Percentiles rank a stretch among this genome's conserved stretches.
Conservation (phyloP, 2,888 invertebrate species). For the Frankliniella intonsa region DNA sequence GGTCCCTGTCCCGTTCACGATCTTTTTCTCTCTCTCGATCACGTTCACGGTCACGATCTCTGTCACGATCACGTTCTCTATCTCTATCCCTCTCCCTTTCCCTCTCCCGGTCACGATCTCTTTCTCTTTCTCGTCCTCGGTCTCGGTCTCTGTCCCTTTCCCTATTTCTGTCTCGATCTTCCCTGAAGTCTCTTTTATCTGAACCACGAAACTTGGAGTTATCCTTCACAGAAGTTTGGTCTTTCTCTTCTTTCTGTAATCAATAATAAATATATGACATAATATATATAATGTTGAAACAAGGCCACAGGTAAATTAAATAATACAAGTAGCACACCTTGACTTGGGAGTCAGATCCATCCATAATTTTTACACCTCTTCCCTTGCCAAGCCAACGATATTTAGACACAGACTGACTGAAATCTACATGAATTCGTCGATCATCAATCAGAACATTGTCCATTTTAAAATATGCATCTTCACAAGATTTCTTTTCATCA, state of each 20-base stretch:
- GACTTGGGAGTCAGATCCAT: conserved; percentile 42
- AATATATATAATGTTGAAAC: background rate
- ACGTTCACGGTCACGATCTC: conserved; percentile 33
- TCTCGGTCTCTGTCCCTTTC: conserved; percentile 33
- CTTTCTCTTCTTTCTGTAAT: background rate
- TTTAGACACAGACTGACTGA: conserved; percentile 97
- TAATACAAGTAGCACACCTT: conserved; percentile 34
- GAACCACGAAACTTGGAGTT: conserved; percentile 30
- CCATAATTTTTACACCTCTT: conserved; percentile 61
- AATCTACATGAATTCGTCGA: conserved; percentile 97
- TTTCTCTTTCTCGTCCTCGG: conserved; percentile 33
- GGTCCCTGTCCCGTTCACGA: conserved; percentile 13
- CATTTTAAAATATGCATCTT: conserved; percentile 99
- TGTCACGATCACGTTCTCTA: conserved; percentile 31
- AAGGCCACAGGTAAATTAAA: background rate
- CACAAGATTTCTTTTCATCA: conserved; percentile 85
- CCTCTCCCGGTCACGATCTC: conserved; percentile 31
- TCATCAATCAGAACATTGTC: conserved; percentile 99
- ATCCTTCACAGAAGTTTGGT: conserved; percentile 23
- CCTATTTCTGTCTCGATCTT: conserved; percentile 31
- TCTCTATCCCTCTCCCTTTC: conserved; percentile 32
- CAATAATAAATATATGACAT: background rate
- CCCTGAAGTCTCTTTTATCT: conserved; percentile 30
- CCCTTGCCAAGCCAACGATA: conserved; percentile 87
- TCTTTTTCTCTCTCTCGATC: conserved; percentile 32